Evolutionary conservation across 23 tunicate genomes (phyloP).

Genomic region (Styela clava): DNA sequence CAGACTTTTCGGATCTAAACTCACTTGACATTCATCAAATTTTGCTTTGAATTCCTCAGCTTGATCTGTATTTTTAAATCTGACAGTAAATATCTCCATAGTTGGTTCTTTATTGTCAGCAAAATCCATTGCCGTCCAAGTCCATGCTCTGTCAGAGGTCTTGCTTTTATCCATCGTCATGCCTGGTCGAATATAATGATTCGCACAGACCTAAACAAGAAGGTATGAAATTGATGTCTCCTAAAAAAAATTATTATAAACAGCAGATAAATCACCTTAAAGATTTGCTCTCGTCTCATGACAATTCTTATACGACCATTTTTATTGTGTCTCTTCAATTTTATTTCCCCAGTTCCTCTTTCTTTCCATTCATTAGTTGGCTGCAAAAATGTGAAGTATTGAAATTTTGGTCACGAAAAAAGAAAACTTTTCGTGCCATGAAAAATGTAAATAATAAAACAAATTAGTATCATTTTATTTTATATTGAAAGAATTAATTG

Average conservation of each 20-base stretch:
- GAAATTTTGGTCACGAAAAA: too few species aligned
- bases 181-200: slow-evolving; percentile 63
- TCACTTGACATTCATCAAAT: slow-evolving; percentile 78
- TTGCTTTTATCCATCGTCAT: slow-evolving; percentile 42
- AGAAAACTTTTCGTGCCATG: background rate
- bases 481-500: background rate
- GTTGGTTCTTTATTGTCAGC: slow-evolving; percentile 50
- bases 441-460: background rate
- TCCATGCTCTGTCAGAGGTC: slow-evolving; percentile 62
- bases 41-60: slow-evolving; percentile 66
- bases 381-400: too few species aligned
- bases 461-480: background rate
- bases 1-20: too few species aligned
- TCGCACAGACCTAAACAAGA: slow-evolving; percentile 74
- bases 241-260: too few species aligned
- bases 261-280: slow-evolving; percentile 42
- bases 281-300: slow-evolving; percentile 94
- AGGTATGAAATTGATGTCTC: background rate
- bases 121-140: slow-evolving; percentile 77
- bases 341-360: slow-evolving; percentile 85
- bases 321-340: slow-evolving; percentile 46
- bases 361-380: slow-evolving; percentile 79
- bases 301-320: slow-evolving; percentile 51
- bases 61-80: slow-evolving; percentile 67
- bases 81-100: slow-evolving; percentile 57